Evolutionary conservation across 2,888 invertebrate genomes (phyloP).

Genomic region (Cancer borealis): DNA sequence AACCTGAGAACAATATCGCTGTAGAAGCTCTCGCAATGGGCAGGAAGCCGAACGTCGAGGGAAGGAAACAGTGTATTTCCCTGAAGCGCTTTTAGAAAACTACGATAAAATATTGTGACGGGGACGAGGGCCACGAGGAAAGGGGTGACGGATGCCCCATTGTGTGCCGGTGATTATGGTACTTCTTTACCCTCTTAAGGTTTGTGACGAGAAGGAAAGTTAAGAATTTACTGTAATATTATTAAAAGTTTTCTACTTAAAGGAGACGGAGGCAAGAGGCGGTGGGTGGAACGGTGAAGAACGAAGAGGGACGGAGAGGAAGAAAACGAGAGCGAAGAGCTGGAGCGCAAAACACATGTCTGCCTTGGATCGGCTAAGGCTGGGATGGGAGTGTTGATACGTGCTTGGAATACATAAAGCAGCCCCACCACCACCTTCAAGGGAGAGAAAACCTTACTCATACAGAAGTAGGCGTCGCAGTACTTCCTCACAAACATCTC

Average conservation of each 20-base stretch:
- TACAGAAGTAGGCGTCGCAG: neutral
- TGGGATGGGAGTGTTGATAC: neutral
- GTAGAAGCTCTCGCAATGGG: conserved; percentile 11
- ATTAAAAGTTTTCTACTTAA: neutral
- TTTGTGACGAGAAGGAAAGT: neutral
- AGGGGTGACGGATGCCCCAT: conserved; percentile 10
- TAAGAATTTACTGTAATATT: conserved; percentile 5
- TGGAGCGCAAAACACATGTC: neutral
- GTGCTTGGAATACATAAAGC: neutral
- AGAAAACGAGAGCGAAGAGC: neutral
- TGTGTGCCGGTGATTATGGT: conserved; percentile 1
- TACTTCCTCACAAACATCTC: neutral
- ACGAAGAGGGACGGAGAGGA: neutral
- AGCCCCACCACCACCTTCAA: neutral
- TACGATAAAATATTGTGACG: conserved; percentile 20
- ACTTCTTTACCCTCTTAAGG: conserved; percentile 7
- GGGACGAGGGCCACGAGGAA: neutral
- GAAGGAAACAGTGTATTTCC: conserved; percentile 20
- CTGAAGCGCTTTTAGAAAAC: neutral
- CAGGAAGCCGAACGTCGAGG: conserved; percentile 20
- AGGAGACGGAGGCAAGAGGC: neutral
- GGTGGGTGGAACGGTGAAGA: neutral
- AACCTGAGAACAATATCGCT: conserved; percentile 12
- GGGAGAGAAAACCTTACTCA: neutral
- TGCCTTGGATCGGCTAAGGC: neutral